Evolutionary conservation across 1,140 invertebrate species (phyloP).

Genomic region (Heterodera schachtii): DNA sequence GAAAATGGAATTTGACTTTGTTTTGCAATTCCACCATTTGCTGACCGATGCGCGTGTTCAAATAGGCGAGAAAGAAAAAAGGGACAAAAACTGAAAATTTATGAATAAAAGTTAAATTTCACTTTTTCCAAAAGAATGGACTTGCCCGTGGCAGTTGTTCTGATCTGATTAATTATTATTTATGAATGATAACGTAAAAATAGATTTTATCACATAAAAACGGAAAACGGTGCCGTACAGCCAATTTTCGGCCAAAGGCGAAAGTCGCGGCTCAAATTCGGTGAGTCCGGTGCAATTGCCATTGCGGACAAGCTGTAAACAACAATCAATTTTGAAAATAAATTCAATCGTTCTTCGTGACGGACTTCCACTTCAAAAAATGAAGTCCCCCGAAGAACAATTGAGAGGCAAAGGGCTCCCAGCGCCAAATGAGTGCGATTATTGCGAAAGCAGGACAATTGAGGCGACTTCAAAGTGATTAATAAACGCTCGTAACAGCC

Average conservation of each 20-base stretch:
- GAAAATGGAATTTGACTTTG: background rate
- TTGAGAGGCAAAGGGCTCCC: slow-evolving; percentile 38
- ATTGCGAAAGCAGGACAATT: slow-evolving; percentile 50
- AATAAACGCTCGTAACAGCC: slow-evolving; percentile 56
- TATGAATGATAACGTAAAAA: background rate
- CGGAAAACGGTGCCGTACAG: slow-evolving; percentile 53
- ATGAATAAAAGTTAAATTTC: background rate
- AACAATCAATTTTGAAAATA: no score
- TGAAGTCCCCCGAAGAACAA: slow-evolving; percentile 51
- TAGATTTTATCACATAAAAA: slow-evolving; percentile 34
- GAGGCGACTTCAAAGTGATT: slow-evolving; percentile 49
- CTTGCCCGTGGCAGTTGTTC: slow-evolving; percentile 42
- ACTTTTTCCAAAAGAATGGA: no score
- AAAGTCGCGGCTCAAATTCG: slow-evolving; percentile 43
- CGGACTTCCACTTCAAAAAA: slow-evolving; percentile 51
- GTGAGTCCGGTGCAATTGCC: slow-evolving; percentile 51
- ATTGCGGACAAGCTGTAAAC: slow-evolving; percentile 51
- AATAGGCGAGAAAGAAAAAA: slow-evolving; percentile 52
- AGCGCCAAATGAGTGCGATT: slow-evolving; percentile 45
- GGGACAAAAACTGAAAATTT: slow-evolving; percentile 44
- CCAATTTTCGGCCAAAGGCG: slow-evolving; percentile 41
- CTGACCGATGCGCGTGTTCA: slow-evolving; percentile 46
- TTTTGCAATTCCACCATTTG: background rate
- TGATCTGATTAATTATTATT: slow-evolving; percentile 24
- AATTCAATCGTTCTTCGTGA: background rate